Base-by-base conservation (phyloP, 2,113 vertebrate genomes). In the Lamprologus speciosus region DNA sequence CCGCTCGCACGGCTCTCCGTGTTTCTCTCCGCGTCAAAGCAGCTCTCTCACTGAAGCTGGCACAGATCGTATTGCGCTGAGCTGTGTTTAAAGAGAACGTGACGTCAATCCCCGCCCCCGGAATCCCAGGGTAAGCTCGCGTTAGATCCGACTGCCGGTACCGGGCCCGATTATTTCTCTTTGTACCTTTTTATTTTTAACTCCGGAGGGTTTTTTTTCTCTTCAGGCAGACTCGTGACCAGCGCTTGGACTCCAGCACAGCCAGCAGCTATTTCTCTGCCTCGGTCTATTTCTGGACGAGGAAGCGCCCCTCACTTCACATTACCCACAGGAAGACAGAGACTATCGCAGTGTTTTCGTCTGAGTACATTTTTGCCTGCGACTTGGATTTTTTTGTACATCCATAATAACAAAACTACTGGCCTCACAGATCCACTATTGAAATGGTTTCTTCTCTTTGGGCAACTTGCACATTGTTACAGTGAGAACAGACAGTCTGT, bases 101-200 rank as follows among this genome's bases (percentile, higher is more conserved):
- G 95, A 97, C 96, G 96, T 96, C 95, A 96, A 40, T 85, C 79
- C 92, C 75, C 92, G 83, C 78, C 84, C 83, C 92, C 95, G 96
- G 96, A 97, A 96, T 97, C 96, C 96, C 96, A 96, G 96, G 94
- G 95, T 94, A 91, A 84, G 90, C 91, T 89, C 89, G 83, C 91
- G 81, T 82, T 42, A 81, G 86, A 81, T 78, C 84, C n/a, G 33
- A 78, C 82, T 65, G 45, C 57, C 55, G 88, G 85, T 84, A 92
- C 87, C 84, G 83, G 65, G 80, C 87, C 84, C 19, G 51, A 51
- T 87, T 60, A 81, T 50, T 73, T 28, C 42, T 75, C 12, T 40
- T 68, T 12, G 28, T 31, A 3, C 65, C 45, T 26, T 81, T 81
- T 81, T 58, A 68, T 70, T 55, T 73, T 70, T 60, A 60, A 68